Conservation (phyloP, 2,888 invertebrate species). For the Calliopum simillimum region DNA sequence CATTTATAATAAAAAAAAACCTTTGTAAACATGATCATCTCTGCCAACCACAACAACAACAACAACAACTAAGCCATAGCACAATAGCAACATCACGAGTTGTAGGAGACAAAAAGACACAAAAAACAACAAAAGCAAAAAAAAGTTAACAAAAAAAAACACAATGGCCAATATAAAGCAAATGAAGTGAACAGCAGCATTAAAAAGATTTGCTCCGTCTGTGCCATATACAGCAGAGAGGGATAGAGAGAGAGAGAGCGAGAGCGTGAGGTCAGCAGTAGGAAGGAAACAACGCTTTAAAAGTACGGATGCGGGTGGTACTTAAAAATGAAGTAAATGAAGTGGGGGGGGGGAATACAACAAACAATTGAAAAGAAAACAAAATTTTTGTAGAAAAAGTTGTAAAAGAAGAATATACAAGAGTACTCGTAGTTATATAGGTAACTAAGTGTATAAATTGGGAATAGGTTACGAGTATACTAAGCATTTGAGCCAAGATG, state of each 20-base stretch:
- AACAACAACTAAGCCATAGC: neutral
- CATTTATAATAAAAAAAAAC: constrained; percentile 36
- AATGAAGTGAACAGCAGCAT: neutral
- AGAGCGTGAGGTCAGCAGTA: neutral
- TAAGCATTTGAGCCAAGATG: neutral
- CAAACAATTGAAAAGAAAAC: neutral
- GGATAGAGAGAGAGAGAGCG: neutral
- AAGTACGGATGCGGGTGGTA: too few relatives aligned
- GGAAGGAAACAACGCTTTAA: too few relatives aligned
- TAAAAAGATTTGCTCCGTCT: too few relatives aligned
- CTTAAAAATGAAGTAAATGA: neutral
- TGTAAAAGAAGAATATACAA: too few relatives aligned
- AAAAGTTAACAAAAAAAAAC: neutral
- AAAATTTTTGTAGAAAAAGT: too few relatives aligned
- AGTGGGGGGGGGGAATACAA: neutral
- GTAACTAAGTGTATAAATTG: neutral
- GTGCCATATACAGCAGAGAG: neutral
- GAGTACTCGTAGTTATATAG: neutral
- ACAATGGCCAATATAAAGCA: neutral
- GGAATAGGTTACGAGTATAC: constrained; percentile 17
- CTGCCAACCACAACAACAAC: neutral
- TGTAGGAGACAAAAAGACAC: too few relatives aligned
- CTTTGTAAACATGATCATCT: constrained; percentile 33
- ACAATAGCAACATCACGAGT: too few relatives aligned
- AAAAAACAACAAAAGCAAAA: neutral